Evolutionary conservation across 2,888 invertebrate species (phyloP).

Genomic region (Diaphora mendica): DNA sequence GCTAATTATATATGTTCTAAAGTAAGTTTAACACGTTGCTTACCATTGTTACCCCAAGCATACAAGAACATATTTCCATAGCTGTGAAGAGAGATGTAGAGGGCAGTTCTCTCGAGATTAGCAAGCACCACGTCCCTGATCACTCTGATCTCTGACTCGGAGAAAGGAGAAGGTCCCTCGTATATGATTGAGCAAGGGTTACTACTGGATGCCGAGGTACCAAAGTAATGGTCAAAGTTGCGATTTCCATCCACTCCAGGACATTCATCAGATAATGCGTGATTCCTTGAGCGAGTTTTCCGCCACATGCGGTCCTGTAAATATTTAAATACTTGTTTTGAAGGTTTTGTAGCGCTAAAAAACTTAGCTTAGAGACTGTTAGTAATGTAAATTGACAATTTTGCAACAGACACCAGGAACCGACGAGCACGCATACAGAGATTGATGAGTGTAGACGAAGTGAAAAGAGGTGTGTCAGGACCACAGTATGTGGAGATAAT

Average conservation of each 20-base stretch:
- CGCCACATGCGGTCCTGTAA: constrained; percentile 89
- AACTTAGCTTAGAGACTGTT: neutral
- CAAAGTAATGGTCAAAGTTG: constrained; percentile 92
- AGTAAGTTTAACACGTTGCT: constrained; percentile 25
- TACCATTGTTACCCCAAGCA: constrained; percentile 89
- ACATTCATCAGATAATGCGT: constrained; percentile 81
- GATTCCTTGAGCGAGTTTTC: constrained; percentile 87
- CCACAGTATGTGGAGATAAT: no score
- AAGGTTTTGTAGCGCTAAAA: neutral
- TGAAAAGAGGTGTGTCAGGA: no score
- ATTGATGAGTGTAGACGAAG: no score
- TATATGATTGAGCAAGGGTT: constrained; percentile 88
- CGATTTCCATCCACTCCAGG: constrained; percentile 92
- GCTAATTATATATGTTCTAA: neutral
- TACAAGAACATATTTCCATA: constrained; percentile 90
- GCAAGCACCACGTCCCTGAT: constrained; percentile 86
- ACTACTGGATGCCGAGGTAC: constrained; percentile 78
- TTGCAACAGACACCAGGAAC: no score
- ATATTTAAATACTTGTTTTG: neutral
- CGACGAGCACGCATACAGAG: no score
- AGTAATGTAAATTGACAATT: neutral
- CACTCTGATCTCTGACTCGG: constrained; percentile 88
- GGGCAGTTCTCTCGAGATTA: constrained; percentile 79
- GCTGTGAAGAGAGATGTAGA: constrained; percentile 92
- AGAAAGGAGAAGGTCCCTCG: constrained; percentile 88